Evolutionary conservation across 1,140 invertebrate genomes (phyloP), one percentile per base, ranked within the genome.

Genomic region (Anastatus disparis): DNA sequence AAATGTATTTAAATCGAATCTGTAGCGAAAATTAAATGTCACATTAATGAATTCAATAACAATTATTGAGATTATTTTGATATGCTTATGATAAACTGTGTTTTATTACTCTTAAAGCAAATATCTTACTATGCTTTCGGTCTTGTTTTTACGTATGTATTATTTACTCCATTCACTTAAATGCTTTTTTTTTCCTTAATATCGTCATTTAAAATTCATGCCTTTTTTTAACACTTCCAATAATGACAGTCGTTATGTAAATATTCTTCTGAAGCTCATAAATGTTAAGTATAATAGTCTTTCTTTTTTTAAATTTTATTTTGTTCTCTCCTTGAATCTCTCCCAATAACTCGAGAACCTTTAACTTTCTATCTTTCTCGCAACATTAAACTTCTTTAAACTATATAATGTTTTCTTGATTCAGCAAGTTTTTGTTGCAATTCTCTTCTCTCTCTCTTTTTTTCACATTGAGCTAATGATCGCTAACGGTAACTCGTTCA

Each of bases 401-500:
- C n/a, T n/a, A n/a, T n/a, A n/a, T n/a, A n/a, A n/a, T n/a, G n/a
- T n/a, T n/a, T n/a, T n/a, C n/a, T n/a, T n/a, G n/a, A n/a, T n/a
- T n/a, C n/a, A n/a, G n/a, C n/a, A 44, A 24, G 55, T 68, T 67
- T 59, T 27, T 59, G 40, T 59, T 20, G 22, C 42, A 27, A 58
- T 52, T 6, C n/a, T 50, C 15, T 6, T 29, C 42, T 3, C 15
- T 58, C 40, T 0, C 10, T 4, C 53, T 29, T 26, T 17, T 2
- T 3, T 15, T 17, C 26, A 4, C 20, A n/a, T 3, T 20, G 15
- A 71, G 75, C 81, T 81, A 81, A 82, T 81, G 78, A 82, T 81
- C 76, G 78, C 76, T 75, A 77, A 81, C 77, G 76, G 76, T 72
- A 80, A 74, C 72, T 77, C 74, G 75, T 77, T 77, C 72, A 64